Base-by-base conservation (phyloP, 2,888 invertebrate genomes). In the Cistogaster globosa region DNA sequence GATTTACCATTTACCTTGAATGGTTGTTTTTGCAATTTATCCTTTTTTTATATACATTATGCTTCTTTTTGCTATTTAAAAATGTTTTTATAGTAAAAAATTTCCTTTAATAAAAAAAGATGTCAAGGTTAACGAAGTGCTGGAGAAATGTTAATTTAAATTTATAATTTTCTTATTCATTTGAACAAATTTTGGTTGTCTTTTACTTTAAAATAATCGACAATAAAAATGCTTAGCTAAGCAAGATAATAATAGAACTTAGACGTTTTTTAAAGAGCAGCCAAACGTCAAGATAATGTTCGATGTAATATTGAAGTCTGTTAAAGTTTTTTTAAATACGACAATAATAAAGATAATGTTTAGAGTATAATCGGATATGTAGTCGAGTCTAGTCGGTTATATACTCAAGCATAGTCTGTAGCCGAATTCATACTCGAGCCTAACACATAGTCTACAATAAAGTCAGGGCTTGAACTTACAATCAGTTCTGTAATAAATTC, bases 41-140 rank as follows among this genome's bases (percentile, higher is more conserved):
- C 22, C 58, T 48, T 71, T 53, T 1, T 51, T 51, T 51, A 12
- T n/a, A 2, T 26, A 2, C 26, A 12, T 57, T 57, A 42, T 57
- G 5, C 1, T 51, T 42, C 26, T 26, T 55, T 75, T 76, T 67
- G 57, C 20, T 48, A 76, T 16, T 58, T 74, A 26, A 2, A 71
- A 48, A 65, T 45, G 26, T 65, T 65, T 55, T 51, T 36, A 18
- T 26, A 38, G 26, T 36, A 20, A 65, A 67, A 45, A n/a, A 20
- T 58, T 48, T 76, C 57, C 76, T 76, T 76, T 20, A 69, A 53
- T 69, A 20, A 14, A 4, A 53, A 78, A 62, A 60, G 42, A 69
- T 78, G 77, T 55, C 77, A 78, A 78, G 77, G 69, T 42, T 62
- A 78, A 42, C 16, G 38, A 48, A 48, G 16, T n/a, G 12, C 12